phyloP scores from a whole-genome alignment of 2,888 invertebrate species.

The Artemia sinica region DNA sequence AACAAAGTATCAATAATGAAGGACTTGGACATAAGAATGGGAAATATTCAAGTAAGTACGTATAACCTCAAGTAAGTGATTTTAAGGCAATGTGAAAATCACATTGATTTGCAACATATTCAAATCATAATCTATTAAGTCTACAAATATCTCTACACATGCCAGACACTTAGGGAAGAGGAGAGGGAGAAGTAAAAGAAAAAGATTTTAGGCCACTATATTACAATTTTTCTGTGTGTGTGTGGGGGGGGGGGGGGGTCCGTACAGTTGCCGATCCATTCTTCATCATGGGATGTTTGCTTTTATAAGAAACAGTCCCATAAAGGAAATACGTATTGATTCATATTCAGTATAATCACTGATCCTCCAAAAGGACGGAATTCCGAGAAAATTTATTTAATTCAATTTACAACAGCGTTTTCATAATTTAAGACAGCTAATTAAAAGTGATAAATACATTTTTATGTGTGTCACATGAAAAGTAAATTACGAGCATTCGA shows the following conservation, averaged over 20 bases:
- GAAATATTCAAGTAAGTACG: conserved; percentile 21
- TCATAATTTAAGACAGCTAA: neutral
- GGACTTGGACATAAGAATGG: conserved; percentile 27
- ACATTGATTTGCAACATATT: neutral
- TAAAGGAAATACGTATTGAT: too few relatives aligned
- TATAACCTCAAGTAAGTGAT: neutral
- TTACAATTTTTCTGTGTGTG: neutral
- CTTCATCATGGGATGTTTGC: too few relatives aligned
- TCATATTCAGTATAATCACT: too few relatives aligned
- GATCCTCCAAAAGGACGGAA: too few relatives aligned
- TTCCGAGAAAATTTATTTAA: too few relatives aligned
- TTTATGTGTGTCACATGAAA: too few relatives aligned
- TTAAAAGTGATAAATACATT: neutral
- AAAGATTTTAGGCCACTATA: neutral
- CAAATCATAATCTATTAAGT: neutral
- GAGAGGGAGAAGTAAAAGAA: neutral
- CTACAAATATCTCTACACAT: neutral
- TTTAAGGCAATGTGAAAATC: neutral
- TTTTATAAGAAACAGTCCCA: too few relatives aligned
- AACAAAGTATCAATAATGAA: conserved; percentile 50
- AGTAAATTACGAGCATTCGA: too few relatives aligned
- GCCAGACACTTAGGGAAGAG: neutral
- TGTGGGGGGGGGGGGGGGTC: neutral
- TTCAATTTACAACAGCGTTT: neutral
- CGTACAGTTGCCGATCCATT: neutral